Evolutionary conservation across 2,113 vertebrate species (phyloP), one percentile per base, ranked within the genome.

Genomic region (Hymenochirus boettgeri): DNA sequence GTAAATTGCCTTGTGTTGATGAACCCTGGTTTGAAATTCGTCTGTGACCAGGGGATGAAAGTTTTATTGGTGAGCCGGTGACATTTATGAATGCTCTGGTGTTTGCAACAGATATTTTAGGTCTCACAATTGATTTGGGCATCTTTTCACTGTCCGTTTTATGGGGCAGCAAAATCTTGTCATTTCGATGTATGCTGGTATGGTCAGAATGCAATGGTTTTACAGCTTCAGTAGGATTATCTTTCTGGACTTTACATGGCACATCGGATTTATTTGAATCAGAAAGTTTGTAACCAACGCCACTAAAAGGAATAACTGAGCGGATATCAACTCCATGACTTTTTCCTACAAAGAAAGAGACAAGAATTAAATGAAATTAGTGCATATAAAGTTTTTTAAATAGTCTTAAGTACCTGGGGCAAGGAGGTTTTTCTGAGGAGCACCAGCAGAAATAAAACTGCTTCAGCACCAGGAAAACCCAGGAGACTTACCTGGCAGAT

Each of bases 241-340:
- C 70, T 17, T 15, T 52, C 57, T 53, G 29, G 47, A 12, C 29
- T 56, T 65, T 82, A 25, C 65, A 75, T 10, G 73, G 55, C 2
- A 79, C 73, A 0, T 54, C 57, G 0, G 60, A 31, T 54, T 47
- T 47, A 0, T 76, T 81, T 25, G 56, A 70, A 17, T 83, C 85
- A 64, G 90, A 91, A 4, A 98, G 89, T 2, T 85, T 56, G 71
- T 91, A 87, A 0, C 95, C 94, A 61, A 63, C 92, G 7, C 96
- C 96, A 59, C 82, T 90, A 27, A 98, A 99, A 4, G 93, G 90
- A 11, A 86, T 75, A 5, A 89, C 15, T 7, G 76, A 83, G 66
- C 86, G 81, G 1, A 62, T 79, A 48, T 81, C 83, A 56, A 55
- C 73, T 5, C 19, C 76, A 22, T 70, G 70, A 17, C 78, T 72